Conservation (phyloP, 2,113 vertebrate genomes). For the Gorsachius goisagi region DNA sequence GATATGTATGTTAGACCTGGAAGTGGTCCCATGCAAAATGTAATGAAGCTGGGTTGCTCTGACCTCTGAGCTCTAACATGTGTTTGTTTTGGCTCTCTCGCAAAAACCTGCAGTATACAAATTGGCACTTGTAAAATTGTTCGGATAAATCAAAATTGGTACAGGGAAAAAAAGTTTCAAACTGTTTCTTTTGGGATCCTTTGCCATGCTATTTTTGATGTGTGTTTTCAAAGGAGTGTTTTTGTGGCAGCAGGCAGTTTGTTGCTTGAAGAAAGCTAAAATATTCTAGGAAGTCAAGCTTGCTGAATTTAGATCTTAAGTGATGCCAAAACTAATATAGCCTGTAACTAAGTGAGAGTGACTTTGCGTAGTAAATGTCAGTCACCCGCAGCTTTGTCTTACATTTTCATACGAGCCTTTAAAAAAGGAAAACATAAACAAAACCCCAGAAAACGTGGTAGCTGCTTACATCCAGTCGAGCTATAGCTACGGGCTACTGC, state of each 20-base stretch:
- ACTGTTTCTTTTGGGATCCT: constrained; percentile 64
- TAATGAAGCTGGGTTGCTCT: constrained; percentile 44
- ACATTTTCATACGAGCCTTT: constrained; percentile 6
- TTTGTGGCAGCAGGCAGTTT: constrained; percentile 64
- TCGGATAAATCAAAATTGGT: constrained; percentile 61
- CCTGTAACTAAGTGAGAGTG: constrained; percentile 49
- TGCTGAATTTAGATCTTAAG: constrained; percentile 44
- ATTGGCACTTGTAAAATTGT: constrained; percentile 60
- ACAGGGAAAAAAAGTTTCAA: not conserved
- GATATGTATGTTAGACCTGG: constrained; percentile 38
- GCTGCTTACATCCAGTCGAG: not conserved
- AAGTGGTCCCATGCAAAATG: constrained; percentile 57
- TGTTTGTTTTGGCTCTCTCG: constrained; percentile 58
- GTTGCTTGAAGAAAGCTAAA: constrained; percentile 53
- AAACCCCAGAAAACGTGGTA: not conserved
- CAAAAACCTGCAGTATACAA: constrained; percentile 53
- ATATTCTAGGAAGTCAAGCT: constrained; percentile 62
- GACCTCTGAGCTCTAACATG: constrained; percentile 34
- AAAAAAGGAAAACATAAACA: constrained; percentile 28
- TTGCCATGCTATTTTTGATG: constrained; percentile 41
- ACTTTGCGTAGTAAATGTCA: constrained; percentile 52
- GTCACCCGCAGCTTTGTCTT: constrained; percentile 50
- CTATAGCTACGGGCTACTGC: not conserved
- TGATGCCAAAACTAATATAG: constrained; percentile 59
- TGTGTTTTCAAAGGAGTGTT: constrained; percentile 21